phyloP scores from a whole-genome alignment of 2,888 invertebrate genomes.

The Schizotus pectinicornis region DNA sequence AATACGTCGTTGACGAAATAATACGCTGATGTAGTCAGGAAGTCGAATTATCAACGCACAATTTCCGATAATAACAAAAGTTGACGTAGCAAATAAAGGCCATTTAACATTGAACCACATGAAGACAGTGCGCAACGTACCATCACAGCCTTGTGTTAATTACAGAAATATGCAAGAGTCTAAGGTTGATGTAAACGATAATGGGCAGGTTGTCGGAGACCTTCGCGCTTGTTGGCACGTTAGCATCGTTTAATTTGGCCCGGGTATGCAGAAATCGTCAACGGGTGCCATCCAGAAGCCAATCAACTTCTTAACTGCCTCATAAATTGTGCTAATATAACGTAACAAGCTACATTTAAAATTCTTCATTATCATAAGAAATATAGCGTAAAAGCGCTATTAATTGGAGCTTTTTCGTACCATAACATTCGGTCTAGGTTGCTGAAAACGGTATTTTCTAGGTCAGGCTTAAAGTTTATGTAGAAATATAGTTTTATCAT shows the following conservation, averaged over 20 bases:
- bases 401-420: too few species aligned
- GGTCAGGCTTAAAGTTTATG: too few species aligned
- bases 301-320: too few species aligned
- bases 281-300: background rate
- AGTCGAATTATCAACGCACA: constrained; percentile 7
- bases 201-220: constrained; percentile 35
- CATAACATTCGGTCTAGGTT: too few species aligned
- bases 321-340: too few species aligned
- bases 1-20: too few species aligned
- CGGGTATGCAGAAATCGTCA: background rate
- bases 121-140: constrained; percentile 41
- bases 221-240: constrained; percentile 38
- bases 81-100: constrained; percentile 10
- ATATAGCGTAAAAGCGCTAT: too few species aligned
- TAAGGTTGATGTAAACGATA: constrained; percentile 42
- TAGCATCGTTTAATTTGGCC: constrained; percentile 16
- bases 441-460: too few species aligned
- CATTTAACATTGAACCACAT: constrained; percentile 33
- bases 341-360: too few species aligned
- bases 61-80: constrained; percentile 5
- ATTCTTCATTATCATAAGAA: too few species aligned
- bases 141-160: constrained; percentile 50
- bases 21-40: constrained; percentile 4
- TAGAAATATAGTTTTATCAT: too few species aligned
- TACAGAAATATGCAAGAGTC: constrained; percentile 42